A percentile compares a stretch with the other conserved stretches of the same genome.
phyloP scores from a whole-genome alignment of 2,888 invertebrate species.

The Miltochrista miniata region DNA sequence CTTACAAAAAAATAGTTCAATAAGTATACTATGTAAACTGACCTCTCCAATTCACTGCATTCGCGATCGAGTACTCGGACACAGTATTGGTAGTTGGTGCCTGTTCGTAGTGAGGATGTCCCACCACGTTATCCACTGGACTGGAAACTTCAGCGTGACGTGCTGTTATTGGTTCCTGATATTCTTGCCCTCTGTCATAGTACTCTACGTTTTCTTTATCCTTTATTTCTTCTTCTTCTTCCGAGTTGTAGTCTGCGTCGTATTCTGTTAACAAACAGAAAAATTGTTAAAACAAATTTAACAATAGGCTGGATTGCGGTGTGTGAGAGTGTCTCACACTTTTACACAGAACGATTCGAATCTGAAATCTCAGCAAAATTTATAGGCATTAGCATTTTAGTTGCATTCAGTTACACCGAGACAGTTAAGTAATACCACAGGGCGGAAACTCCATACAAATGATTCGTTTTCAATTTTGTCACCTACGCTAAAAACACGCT shows the following conservation, averaged over 20 bases:
- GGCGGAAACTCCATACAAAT: too few relatives aligned
- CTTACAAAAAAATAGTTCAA: background rate
- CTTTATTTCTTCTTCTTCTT: constrained; percentile 36
- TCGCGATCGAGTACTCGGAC: constrained; percentile 68
- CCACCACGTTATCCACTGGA: constrained; percentile 48
- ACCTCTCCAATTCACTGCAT: constrained; percentile 77
- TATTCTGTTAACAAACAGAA: constrained; percentile 45
- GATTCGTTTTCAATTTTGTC: too few relatives aligned
- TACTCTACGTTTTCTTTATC: constrained; percentile 51
- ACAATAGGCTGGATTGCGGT: too few relatives aligned
- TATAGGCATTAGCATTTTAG: too few relatives aligned
- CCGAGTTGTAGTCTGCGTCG: constrained; percentile 56
- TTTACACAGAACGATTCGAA: too few relatives aligned
- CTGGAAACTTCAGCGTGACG: constrained; percentile 48
- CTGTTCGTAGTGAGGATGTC: constrained; percentile 51
- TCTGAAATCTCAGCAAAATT: too few relatives aligned
- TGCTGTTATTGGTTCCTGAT: constrained; percentile 62
- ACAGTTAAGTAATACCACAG: too few relatives aligned
- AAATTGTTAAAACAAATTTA: too few relatives aligned
- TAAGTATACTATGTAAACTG: constrained; percentile 19
- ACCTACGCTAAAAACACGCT: too few relatives aligned
- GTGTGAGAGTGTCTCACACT: too few relatives aligned
- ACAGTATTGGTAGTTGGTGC: constrained; percentile 59
- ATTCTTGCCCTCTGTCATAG: constrained; percentile 56
- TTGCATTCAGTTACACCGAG: too few relatives aligned